These are phyloP conservation scores for Triplophysa siluroides DNA, from an alignment of 2,113 vertebrate species.

Conservation along the genomic window DNA sequence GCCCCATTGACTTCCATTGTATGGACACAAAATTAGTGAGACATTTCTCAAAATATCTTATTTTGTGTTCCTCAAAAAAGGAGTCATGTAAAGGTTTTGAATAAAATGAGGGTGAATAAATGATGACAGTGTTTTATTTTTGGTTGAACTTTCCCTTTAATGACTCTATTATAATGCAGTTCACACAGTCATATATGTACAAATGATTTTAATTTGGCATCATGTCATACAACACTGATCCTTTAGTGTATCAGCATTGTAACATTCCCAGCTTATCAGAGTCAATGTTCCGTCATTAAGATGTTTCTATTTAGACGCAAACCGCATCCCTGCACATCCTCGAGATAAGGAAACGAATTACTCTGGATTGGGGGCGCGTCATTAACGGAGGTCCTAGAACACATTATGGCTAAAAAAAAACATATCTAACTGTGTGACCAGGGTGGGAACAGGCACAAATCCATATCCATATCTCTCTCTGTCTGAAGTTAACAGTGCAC, in stretches of 20 bases:
- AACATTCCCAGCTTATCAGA: slow-evolving; percentile 22
- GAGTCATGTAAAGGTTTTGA: too few relatives aligned
- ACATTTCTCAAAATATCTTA: too few relatives aligned
- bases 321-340: neutral
- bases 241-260: slow-evolving; percentile 19
- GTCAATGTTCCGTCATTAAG: slow-evolving; percentile 22
- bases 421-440: slow-evolving; percentile 41
- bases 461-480: slow-evolving; percentile 50
- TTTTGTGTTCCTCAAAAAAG: too few relatives aligned
- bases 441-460: slow-evolving; percentile 19
- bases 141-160: too few relatives aligned
- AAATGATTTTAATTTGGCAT: slow-evolving; percentile 30
- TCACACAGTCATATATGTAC: neutral
- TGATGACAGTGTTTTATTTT: too few relatives aligned
- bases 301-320: slow-evolving; percentile 35
- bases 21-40: too few relatives aligned
- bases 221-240: neutral
- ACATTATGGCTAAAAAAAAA: slow-evolving; percentile 53
- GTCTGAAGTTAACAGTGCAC: slow-evolving; percentile 47
- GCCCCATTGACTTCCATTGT: too few relatives aligned
- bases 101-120: too few relatives aligned
- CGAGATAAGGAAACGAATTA: slow-evolving; percentile 43
- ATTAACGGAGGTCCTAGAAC: slow-evolving; percentile 49
- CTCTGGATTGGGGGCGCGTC: slow-evolving; percentile 22
- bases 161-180: neutral